phyloP scores from a whole-genome alignment of 2,113 vertebrate species.

The Bubalus kerabau region DNA sequence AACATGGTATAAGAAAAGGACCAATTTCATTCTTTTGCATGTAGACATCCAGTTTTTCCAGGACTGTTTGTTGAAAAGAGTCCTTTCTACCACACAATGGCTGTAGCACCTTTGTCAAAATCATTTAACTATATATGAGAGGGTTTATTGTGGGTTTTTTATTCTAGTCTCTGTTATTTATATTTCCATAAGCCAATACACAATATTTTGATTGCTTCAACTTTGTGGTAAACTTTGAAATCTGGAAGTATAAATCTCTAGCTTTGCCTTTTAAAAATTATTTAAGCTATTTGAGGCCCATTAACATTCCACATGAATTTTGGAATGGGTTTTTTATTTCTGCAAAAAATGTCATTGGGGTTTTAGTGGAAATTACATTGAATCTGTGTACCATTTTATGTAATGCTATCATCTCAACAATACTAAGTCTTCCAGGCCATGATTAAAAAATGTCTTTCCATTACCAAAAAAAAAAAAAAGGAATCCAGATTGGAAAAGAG shows the following conservation, averaged over 20 bases:
- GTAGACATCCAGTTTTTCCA: not conserved
- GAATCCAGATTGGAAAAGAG: not conserved
- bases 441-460: not conserved
- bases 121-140: not conserved
- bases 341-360: not conserved
- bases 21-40: not conserved
- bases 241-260: not conserved
- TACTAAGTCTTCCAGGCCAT: not conserved
- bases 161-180: not conserved
- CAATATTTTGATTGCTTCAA: not conserved
- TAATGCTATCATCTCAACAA: not conserved
- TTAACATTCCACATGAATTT: not conserved
- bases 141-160: not conserved
- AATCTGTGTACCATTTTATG: not conserved
- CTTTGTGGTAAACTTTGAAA: not conserved
- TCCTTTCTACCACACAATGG: not conserved
- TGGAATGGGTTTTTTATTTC: not conserved
- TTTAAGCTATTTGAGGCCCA: not conserved
- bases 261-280: not conserved
- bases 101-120: not conserved
- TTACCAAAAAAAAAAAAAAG: not conserved
- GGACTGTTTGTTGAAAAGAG: not conserved
- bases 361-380: not conserved
- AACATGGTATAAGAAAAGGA: accelerated
- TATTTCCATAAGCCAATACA: not conserved